Evolutionary conservation across 2,888 invertebrate genomes (phyloP).

Genomic region (Amphiduros pacificus): DNA sequence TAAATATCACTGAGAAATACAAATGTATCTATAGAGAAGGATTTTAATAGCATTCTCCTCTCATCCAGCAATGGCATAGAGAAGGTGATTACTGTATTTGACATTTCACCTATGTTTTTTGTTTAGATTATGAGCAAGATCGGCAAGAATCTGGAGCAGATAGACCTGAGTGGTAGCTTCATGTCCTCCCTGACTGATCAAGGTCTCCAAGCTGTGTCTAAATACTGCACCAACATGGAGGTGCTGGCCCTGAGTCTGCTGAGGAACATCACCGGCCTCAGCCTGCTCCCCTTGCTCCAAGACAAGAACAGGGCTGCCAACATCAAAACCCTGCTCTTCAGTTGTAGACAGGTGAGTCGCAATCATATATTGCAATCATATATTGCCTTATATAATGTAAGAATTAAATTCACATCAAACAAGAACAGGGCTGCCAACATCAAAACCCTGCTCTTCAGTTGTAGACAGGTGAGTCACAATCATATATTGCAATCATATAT

Average conservation of each 20-base stretch:
- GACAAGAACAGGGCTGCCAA: conserved; percentile 35
- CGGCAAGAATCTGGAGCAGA: conserved; percentile 35
- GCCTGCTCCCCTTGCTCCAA: conserved; percentile 40
- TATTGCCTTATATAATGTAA: too few species aligned
- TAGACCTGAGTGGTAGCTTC: conserved; percentile 48
- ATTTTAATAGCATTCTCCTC: too few species aligned
- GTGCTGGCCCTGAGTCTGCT: conserved; percentile 41
- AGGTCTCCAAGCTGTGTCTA: conserved; percentile 39
- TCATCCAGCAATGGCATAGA: too few species aligned
- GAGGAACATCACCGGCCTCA: conserved; percentile 34
- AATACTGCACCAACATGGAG: conserved; percentile 40
- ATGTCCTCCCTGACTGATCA: conserved; percentile 39
- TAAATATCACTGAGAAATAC: too few species aligned
- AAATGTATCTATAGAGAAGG: too few species aligned
- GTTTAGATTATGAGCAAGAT: conserved; percentile 41
- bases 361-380: too few species aligned
- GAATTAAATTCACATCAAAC: too few species aligned
- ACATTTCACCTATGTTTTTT: background rate
- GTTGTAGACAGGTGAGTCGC: conserved; percentile 42
- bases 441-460: conserved; percentile 38
- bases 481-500: too few species aligned
- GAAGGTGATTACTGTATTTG: too few species aligned
- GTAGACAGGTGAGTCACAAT: conserved; percentile 42
- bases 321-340: conserved; percentile 37
- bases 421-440: conserved; percentile 34